Evolutionary conservation across 2,797 vertebrate species (phyloP).

Genomic region (Xenopus petersii): DNA sequence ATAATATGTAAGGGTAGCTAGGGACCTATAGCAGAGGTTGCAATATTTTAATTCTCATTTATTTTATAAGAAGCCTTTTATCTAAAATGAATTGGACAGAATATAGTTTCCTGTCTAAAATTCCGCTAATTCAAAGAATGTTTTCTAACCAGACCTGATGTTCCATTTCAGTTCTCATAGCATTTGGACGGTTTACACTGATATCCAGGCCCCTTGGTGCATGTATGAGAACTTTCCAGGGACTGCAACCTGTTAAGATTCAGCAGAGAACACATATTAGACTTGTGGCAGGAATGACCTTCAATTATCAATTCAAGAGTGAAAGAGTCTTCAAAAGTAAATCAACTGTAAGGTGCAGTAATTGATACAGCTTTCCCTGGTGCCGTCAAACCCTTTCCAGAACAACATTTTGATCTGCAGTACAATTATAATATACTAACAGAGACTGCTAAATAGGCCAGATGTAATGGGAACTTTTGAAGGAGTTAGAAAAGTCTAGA

Average conservation of each 20-base stretch:
- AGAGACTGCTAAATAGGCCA: constrained; percentile 26
- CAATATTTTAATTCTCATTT: too few relatives aligned
- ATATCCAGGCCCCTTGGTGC: neutral
- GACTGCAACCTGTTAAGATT: constrained; percentile 26
- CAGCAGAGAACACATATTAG: constrained; percentile 16
- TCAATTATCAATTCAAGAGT: constrained; percentile 40
- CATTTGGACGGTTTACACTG: neutral
- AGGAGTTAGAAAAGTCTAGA: too few relatives aligned
- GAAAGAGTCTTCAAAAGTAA: constrained; percentile 44
- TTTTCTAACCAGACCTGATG: neutral
- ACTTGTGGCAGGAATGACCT: constrained; percentile 29
- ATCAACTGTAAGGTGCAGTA: constrained; percentile 44
- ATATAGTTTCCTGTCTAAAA: too few relatives aligned
- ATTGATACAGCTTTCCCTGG: constrained; percentile 42
- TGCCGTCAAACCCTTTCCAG: constrained; percentile 35
- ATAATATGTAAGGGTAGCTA: too few relatives aligned
- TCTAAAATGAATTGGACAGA: too few relatives aligned
- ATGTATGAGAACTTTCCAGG: neutral
- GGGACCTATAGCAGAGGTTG: too few relatives aligned
- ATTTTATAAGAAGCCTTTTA: too few relatives aligned
- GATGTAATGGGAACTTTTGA: neutral
- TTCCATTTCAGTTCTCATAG: neutral
- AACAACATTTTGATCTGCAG: constrained; percentile 31
- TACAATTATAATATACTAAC: constrained; percentile 15
- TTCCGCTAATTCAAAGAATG: too few relatives aligned